Conservation (phyloP, 2,797 vertebrate species). For the Rhinichthys osculus region DNA sequence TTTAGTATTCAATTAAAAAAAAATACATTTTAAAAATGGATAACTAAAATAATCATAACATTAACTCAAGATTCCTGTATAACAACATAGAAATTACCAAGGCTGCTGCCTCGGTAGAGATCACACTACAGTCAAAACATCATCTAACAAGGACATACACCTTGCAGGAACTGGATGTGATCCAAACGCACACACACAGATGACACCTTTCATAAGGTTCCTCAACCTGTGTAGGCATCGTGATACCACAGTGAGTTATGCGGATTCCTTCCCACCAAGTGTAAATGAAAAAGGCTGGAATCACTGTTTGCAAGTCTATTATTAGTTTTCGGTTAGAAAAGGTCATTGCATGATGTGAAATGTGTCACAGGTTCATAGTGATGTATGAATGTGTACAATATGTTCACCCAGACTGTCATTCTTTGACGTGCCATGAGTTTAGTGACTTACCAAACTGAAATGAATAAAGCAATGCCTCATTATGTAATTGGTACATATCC, state of each 20-base stretch:
- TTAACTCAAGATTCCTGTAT: neutral
- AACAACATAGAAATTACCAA: conserved; percentile 12
- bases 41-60: neutral
- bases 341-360: conserved; percentile 36
- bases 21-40: neutral
- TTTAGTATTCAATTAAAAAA: neutral
- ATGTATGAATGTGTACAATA: neutral
- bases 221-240: conserved; percentile 19
- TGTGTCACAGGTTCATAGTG: conserved; percentile 2
- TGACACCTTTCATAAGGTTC: neutral
- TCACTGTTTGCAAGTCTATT: conserved; percentile 32
- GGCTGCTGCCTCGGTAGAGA: conserved; percentile 19
- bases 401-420: neutral
- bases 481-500: neutral
- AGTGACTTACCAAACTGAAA: conserved; percentile 5
- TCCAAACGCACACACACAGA: conserved; percentile 38
- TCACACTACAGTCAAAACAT: conserved; percentile 17
- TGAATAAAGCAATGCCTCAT: neutral
- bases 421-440: neutral
- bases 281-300: conserved; percentile 52
- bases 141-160: conserved; percentile 55
- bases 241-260: conserved; percentile 33
- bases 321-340: conserved; percentile 48
- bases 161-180: conserved; percentile 16
- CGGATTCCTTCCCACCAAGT: conserved; percentile 55